phyloP scores from a whole-genome alignment of 2,113 vertebrate genomes.

The mouse (Mus musculus) region DNA sequence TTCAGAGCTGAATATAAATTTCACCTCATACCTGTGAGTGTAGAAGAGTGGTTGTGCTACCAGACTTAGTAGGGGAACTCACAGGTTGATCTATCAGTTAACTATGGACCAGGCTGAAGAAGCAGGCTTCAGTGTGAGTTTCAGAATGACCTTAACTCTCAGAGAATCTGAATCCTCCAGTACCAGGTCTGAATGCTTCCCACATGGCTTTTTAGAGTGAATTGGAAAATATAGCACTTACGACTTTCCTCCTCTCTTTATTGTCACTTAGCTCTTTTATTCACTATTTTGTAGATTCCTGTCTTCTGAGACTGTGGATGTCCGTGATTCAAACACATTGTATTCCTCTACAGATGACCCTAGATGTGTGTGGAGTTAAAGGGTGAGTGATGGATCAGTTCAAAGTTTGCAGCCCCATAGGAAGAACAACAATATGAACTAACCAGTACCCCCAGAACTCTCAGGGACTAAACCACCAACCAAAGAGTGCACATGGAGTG shows the following conservation, averaged over 20 bases:
- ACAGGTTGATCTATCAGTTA: neutral
- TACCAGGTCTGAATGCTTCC: neutral
- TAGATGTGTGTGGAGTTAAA: fast-evolving
- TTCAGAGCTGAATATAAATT: neutral
- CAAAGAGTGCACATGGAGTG: no score
- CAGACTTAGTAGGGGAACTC: neutral
- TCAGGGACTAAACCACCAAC: no score
- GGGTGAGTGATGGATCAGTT: neutral
- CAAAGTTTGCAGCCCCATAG: neutral
- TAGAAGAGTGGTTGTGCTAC: neutral
- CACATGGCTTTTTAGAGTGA: neutral
- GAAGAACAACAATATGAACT: no score
- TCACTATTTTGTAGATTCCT: neutral
- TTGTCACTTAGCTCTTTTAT: neutral
- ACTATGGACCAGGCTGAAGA: neutral
- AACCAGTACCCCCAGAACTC: no score
- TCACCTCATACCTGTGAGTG: neutral
- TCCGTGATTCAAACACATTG: neutral
- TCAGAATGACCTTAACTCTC: neutral
- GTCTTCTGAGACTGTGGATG: neutral
- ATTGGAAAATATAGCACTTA: neutral
- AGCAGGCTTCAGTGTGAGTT: neutral
- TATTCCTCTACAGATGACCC: neutral
- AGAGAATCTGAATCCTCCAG: neutral
- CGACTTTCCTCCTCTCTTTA: neutral